Evolutionary conservation across 1,140 invertebrate species (phyloP).

Genomic region (Bombus sibiricus): DNA sequence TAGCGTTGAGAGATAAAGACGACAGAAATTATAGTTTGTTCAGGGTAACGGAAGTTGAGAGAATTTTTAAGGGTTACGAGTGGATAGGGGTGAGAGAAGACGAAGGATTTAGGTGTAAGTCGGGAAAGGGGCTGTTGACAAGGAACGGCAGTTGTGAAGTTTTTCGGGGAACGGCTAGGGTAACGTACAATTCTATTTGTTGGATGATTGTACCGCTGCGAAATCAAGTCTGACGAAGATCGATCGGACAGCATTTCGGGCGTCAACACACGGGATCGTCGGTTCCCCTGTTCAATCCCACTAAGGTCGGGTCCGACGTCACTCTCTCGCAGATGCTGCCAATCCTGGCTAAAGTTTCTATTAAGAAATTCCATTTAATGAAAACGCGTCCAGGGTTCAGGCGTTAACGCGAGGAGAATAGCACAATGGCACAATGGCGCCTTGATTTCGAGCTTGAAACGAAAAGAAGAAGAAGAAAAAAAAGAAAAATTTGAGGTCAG

Average conservation of each 20-base stretch:
- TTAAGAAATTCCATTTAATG: slow-evolving; percentile 77
- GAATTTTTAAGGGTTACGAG: background rate
- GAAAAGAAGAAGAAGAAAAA: background rate
- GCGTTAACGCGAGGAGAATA: background rate
- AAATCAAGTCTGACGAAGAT: slow-evolving; percentile 83
- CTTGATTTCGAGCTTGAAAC: background rate
- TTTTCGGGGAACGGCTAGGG: slow-evolving; percentile 73
- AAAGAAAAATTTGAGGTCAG: too few relatives aligned
- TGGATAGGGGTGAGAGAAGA: slow-evolving; percentile 10
- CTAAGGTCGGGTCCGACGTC: slow-evolving; percentile 58
- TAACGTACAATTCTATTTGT: slow-evolving; percentile 82
- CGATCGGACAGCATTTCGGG: slow-evolving; percentile 81
- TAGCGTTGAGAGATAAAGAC: background rate
- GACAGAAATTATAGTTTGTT: background rate
- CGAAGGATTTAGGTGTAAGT: slow-evolving; percentile 59
- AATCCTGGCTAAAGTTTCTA: slow-evolving; percentile 80
- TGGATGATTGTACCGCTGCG: slow-evolving; percentile 82
- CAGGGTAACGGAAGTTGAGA: background rate
- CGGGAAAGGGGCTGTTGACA: slow-evolving; percentile 75
- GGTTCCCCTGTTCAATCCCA: slow-evolving; percentile 68
- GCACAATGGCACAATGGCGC: slow-evolving; percentile 13
- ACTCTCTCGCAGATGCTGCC: slow-evolving; percentile 78
- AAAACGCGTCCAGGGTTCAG: slow-evolving; percentile 65
- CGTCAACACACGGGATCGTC: slow-evolving; percentile 79
- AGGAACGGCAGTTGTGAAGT: slow-evolving; percentile 78